Evolutionary conservation across 2,797 vertebrate species (phyloP).

Genomic region (Rhabdophis nuchalis): DNA sequence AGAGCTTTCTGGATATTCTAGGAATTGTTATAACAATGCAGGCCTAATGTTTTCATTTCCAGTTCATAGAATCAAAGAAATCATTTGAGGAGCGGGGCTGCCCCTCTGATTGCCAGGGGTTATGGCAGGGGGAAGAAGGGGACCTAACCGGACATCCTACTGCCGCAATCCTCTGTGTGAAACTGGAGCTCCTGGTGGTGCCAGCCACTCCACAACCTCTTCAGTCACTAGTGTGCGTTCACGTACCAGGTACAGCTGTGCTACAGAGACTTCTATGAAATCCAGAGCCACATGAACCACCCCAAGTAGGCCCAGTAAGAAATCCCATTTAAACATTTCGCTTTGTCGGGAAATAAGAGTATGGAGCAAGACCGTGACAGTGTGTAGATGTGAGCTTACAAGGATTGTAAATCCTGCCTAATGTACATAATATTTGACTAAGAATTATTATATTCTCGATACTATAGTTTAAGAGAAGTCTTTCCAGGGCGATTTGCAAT

Average conservation of each 20-base stretch:
- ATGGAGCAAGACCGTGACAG: neutral
- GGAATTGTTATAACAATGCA: fast-evolving
- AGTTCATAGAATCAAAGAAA: conserved; percentile 28
- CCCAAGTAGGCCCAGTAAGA: neutral
- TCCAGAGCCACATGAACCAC: neutral
- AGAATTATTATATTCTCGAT: neutral
- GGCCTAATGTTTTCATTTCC: neutral
- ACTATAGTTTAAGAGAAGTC: neutral
- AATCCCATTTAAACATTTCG: neutral
- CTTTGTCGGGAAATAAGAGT: neutral
- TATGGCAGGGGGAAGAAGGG: conserved; percentile 95
- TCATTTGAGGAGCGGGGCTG: conserved; percentile 22
- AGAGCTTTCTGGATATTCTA: neutral
- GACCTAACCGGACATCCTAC: conserved; percentile 89
- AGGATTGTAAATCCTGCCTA: neutral
- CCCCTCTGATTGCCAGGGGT: conserved; percentile 52
- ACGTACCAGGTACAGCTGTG: conserved; percentile 79
- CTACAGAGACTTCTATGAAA: neutral
- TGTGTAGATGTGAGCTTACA: neutral
- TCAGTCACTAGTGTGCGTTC: conserved; percentile 91
- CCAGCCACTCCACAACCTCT: conserved; percentile 83
- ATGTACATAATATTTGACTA: neutral
- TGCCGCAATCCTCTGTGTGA: conserved; percentile 90
- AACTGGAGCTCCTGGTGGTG: conserved; percentile 80
- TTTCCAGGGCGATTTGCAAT: neutral